These are phyloP conservation scores for Drosophila cognata DNA, from an alignment of 2,888 invertebrate species.

Conservation along the genomic window DNA sequence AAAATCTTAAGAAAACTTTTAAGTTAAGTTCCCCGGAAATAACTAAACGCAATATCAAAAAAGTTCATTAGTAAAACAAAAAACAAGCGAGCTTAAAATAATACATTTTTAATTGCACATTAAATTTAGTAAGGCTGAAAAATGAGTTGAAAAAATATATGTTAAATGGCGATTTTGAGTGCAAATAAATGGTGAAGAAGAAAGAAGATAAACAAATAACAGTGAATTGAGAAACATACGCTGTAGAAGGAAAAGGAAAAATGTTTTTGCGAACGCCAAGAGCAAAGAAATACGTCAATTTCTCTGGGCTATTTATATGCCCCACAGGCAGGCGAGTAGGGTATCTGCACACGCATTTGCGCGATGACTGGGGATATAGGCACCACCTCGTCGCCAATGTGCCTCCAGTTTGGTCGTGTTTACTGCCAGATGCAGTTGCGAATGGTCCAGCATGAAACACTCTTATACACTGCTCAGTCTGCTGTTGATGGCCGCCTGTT, in stretches of 20 bases:
- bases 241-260: background rate
- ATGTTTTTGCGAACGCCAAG: background rate
- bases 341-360: conserved; percentile 57
- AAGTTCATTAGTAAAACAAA: background rate
- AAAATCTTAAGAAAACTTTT: background rate
- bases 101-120: background rate
- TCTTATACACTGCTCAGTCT: conserved; percentile 39
- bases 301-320: conserved; percentile 12
- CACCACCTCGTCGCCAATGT: conserved; percentile 33
- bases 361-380: conserved; percentile 63
- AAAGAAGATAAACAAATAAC: background rate
- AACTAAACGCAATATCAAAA: background rate
- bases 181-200: background rate
- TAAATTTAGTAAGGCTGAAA: background rate
- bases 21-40: background rate
- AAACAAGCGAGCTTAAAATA: background rate
- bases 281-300: background rate
- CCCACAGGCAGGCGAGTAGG: conserved; percentile 22
- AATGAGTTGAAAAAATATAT: background rate
- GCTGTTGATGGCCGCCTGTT: conserved; percentile 48
- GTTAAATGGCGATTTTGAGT: background rate
- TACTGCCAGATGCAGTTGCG: conserved; percentile 59
- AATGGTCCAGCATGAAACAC: conserved; percentile 50
- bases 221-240: background rate
- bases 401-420: conserved; percentile 55